Evolutionary conservation across 2,888 invertebrate species (phyloP), one percentile per base, ranked within the genome.

Genomic region (Dasysyrphus tricinctus): DNA sequence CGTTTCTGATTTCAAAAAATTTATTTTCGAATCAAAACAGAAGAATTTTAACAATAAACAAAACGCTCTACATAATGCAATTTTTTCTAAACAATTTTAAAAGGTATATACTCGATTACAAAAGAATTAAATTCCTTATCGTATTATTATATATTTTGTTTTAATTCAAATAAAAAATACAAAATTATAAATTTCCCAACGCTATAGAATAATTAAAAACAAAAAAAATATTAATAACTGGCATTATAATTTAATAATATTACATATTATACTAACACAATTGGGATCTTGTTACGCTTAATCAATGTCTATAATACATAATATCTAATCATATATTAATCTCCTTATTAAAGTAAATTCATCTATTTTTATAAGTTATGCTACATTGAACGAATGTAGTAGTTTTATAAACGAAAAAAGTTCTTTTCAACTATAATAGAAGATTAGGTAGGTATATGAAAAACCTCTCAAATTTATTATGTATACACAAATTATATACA

Each of bases 71-170:
- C 65, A 70, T 59, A 59, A 2, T 49, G 44, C 54, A 75, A 69
- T 32, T 56, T 79, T 29, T 61, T 2, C 1, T n/a, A 42, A 37
- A 8, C 51, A 39, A 29, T 80, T 39, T 51, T 80, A 16, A 72
- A 83, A 84, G 80, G 80, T 84, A n/a, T n/a, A n/a, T n/a, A 84
- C 84, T 65, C 72, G 57, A 84, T 76, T 84, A 67, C 59, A 59
- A 73, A 79, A 83, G 82, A 83, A 79, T 69, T 78, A 42, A 61
- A 82, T 79, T 81, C 56, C 56, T 70, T 37, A 44, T 42, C 9
- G 44, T 65, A 37, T 29, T 37, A 4, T 63, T 44, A 63, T 11
- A 3, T 32, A 7, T 54, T 5, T 63, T 57, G 16, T 59, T 34
- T 65, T 24, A 51, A 24, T 75, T 80, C 0, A 42, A 80, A 57